Percentiles rank a stretch among this genome's conserved stretches.
These are phyloP conservation scores for Philypnodon macrostomus DNA, from an alignment of 2,797 vertebrate species.

Conservation along the genomic window DNA sequence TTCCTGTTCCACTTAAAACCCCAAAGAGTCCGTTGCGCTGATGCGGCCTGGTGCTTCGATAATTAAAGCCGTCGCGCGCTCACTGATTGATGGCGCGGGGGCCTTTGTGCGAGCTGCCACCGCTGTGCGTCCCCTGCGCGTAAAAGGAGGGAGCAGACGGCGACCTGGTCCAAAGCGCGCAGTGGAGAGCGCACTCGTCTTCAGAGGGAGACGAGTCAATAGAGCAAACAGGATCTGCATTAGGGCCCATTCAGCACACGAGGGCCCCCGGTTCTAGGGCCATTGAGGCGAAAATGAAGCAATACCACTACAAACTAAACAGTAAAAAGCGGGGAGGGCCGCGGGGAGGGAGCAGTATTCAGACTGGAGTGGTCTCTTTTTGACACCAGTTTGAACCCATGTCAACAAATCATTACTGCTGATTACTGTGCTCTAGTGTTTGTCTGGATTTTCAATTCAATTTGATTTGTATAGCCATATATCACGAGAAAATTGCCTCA, in stretches of 20 bases:
- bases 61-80: slow-evolving; percentile 15
- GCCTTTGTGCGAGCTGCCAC: slow-evolving; percentile 67
- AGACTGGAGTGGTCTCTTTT: background rate
- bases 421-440: background rate
- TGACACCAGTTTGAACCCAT: background rate
- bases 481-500: no score
- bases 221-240: slow-evolving; percentile 49
- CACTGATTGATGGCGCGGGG: slow-evolving; percentile 72
- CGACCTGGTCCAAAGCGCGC: slow-evolving; percentile 51
- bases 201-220: slow-evolving; percentile 47
- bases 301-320: background rate
- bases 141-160: slow-evolving; percentile 66
- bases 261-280: background rate
- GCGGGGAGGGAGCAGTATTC: background rate
- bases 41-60: background rate
- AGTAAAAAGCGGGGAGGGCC: background rate
- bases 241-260: slow-evolving; percentile 10
- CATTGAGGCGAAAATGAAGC: background rate
- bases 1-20: background rate
- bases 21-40: background rate
- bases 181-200: slow-evolving; percentile 59
- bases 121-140: slow-evolving; percentile 66
- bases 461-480: no score
- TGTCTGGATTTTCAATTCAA: no score
- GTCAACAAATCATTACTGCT: background rate